Percentiles rank a stretch among this genome's conserved stretches.
Conservation (phyloP, 2,113 vertebrate genomes). For the Phrynocephalus versicolor region DNA sequence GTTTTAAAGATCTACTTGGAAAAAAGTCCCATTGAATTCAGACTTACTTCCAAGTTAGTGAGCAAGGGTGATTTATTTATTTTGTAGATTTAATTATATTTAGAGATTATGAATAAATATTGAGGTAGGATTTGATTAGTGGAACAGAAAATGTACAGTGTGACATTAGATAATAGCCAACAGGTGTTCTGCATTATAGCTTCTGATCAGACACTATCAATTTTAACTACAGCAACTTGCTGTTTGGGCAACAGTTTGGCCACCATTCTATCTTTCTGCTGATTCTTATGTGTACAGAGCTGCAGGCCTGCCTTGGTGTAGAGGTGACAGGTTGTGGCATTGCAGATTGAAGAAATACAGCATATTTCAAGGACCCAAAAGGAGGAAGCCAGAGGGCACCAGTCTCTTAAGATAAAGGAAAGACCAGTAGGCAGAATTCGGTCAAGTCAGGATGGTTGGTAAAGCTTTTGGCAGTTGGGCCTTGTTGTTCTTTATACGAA, state of each 20-base stretch:
- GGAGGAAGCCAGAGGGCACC: not conserved
- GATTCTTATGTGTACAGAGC: not conserved
- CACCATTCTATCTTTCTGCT: not conserved
- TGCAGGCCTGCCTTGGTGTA: not conserved
- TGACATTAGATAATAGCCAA: not conserved
- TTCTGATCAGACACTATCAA: not conserved
- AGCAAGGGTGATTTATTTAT: no score
- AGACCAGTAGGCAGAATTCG: not conserved
- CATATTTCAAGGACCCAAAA: not conserved
- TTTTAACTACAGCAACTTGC: not conserved
- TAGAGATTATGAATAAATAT: no score
- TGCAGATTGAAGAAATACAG: not conserved
- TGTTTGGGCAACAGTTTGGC: not conserved
- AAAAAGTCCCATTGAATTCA: no score
- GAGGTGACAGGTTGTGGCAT: no score
- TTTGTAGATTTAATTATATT: no score
- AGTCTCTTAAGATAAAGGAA: no score
- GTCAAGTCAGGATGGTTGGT: not conserved
- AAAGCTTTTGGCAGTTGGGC: not conserved
- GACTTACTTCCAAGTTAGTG: no score
- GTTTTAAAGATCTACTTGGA: no score
- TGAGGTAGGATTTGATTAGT: no score
- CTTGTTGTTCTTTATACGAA: not conserved
- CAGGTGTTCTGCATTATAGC: no score
- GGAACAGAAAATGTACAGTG: no score